Evolutionary conservation across 1,140 invertebrate species (phyloP).

Genomic region (Tetramorium parvispinum): DNA sequence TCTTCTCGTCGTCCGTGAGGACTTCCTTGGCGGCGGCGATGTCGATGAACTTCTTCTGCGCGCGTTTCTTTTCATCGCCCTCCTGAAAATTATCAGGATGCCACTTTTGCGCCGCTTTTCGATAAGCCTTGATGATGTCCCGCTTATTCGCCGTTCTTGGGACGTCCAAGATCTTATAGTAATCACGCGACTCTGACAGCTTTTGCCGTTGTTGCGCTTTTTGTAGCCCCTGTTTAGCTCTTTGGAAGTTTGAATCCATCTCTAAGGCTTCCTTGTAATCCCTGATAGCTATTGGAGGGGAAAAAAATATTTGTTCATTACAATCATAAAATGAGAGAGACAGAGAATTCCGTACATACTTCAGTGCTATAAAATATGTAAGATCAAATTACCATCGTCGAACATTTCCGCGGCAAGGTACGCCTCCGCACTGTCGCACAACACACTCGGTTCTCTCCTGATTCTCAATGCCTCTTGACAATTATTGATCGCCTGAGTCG

Average conservation of each 20-base stretch:
- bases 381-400: conserved; percentile 92
- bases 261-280: conserved; percentile 95
- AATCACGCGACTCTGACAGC: conserved; percentile 96
- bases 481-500: conserved; percentile 88
- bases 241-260: conserved; percentile 91
- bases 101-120: conserved; percentile 99
- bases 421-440: conserved; percentile 97
- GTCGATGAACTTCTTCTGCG: conserved; percentile 99
- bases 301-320: background rate
- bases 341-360: background rate
- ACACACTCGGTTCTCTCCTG: conserved; percentile 91
- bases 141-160: conserved; percentile 95
- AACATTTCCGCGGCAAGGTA: conserved; percentile 96
- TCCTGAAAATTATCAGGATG: conserved; percentile 98
- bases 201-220: conserved; percentile 97
- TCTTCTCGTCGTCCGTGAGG: conserved; percentile 94
- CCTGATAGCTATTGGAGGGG: conserved; percentile 90
- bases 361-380: background rate
- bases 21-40: conserved; percentile 99
- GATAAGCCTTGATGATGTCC: conserved; percentile 98
- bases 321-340: background rate
- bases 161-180: conserved; percentile 98
- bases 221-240: conserved; percentile 95
- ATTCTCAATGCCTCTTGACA: conserved; percentile 94
- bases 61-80: conserved; percentile 96